These are phyloP conservation scores for Labeo calbasu DNA, from an alignment of 2,797 vertebrate genomes.

Conservation along the genomic window DNA sequence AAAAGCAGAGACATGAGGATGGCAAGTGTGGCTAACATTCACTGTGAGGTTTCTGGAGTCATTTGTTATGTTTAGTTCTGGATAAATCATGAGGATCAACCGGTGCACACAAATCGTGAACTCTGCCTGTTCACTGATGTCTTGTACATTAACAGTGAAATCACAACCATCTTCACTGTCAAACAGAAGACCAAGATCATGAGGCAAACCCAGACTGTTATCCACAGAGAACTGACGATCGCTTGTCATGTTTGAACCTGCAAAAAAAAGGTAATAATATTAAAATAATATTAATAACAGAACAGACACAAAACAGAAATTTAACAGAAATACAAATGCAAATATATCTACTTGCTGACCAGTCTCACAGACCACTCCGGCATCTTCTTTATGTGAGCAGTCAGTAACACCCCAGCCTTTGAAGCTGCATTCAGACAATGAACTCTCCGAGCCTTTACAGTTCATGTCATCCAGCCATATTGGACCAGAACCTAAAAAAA, in stretches of 20 bases:
- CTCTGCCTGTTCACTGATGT: constrained; percentile 27
- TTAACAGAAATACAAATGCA: neutral
- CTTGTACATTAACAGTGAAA: constrained; percentile 69
- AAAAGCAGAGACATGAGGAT: constrained; percentile 69
- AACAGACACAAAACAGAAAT: too few relatives aligned
- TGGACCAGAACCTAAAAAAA: constrained; percentile 61
- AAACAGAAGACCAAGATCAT: constrained; percentile 71
- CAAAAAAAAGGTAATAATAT: constrained; percentile 34
- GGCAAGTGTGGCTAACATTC: constrained; percentile 67
- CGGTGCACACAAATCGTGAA: constrained; percentile 73
- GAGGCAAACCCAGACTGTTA: constrained; percentile 67
- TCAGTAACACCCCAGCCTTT: constrained; percentile 73
- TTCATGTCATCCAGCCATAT: constrained; percentile 78
- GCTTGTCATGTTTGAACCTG: constrained; percentile 55
- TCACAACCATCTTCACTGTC: constrained; percentile 74
- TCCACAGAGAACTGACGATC: constrained; percentile 64
- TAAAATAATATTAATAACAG: neutral
- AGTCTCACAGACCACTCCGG: constrained; percentile 72
- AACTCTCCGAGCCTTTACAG: constrained; percentile 72
- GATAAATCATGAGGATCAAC: constrained; percentile 69
- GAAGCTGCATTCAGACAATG: constrained; percentile 68
- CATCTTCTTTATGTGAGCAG: constrained; percentile 78
- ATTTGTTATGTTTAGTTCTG: constrained; percentile 60
- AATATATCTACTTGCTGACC: neutral
- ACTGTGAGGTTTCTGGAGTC: constrained; percentile 59